phyloP scores from a whole-genome alignment of 2,113 vertebrate genomes.

The Seriola quinqueradiata region DNA sequence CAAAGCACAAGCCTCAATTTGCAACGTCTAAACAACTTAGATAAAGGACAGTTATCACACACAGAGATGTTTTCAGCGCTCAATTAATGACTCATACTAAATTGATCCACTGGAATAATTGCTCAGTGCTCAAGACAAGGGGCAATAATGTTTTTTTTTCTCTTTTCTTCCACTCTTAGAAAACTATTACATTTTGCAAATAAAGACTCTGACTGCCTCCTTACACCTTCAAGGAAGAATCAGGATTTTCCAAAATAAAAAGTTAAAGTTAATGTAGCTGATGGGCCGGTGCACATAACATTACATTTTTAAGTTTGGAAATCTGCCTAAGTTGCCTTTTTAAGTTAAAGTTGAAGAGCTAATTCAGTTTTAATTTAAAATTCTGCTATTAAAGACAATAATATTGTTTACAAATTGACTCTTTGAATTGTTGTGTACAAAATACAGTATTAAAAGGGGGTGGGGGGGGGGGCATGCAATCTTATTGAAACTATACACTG shows the following conservation, averaged over 20 bases:
- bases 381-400: too few species aligned
- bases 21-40: conserved; percentile 20
- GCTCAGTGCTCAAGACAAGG: conserved; percentile 1
- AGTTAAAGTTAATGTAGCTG: background rate
- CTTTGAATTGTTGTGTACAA: background rate
- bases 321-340: background rate
- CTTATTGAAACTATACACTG: too few species aligned
- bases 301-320: background rate
- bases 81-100: conserved; percentile 19
- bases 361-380: too few species aligned
- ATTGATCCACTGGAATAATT: conserved; percentile 22
- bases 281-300: background rate
- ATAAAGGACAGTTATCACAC: conserved; percentile 32
- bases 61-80: conserved; percentile 11
- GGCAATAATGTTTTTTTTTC: background rate
- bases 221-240: background rate
- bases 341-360: too few species aligned
- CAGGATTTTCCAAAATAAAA: background rate
- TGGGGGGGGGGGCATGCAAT: too few species aligned
- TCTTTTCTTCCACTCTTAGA: background rate
- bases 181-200: background rate
- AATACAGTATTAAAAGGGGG: background rate
- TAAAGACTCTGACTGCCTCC: background rate
- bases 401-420: background rate
- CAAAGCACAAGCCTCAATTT: conserved; percentile 27